Conservation (phyloP, 2,797 vertebrate species). For the Columba guinea region DNA sequence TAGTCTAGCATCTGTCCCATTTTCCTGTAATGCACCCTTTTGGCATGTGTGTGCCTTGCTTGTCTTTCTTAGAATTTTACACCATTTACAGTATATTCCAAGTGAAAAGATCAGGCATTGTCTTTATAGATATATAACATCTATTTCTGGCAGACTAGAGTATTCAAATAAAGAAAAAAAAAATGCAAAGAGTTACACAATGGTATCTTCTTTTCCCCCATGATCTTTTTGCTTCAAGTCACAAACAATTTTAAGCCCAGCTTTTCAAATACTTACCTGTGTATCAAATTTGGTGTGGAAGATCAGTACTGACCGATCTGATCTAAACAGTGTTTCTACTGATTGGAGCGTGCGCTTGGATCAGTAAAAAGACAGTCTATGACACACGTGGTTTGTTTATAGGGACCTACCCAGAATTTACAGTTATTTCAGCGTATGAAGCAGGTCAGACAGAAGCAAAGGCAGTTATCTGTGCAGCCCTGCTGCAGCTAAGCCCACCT, state of each 20-base stretch:
- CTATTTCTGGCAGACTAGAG: neutral
- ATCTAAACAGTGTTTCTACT: neutral
- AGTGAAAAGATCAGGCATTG: neutral
- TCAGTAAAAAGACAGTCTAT: neutral
- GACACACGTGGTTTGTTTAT: neutral
- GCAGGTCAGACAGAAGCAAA: neutral
- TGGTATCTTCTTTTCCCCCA: neutral
- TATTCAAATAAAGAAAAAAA: neutral
- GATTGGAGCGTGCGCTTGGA: neutral
- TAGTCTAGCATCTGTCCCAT: neutral
- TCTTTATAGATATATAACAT: neutral
- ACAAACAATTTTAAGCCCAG: neutral
- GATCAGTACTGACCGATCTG: rapidly evolving
- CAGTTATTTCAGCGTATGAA: neutral
- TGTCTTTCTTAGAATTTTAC: neutral
- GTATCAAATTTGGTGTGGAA: neutral
- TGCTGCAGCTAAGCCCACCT: neutral
- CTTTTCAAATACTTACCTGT: neutral
- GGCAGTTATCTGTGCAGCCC: neutral
- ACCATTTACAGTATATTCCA: neutral
- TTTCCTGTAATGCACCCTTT: neutral
- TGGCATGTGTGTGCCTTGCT: neutral
- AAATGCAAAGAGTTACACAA: neutral
- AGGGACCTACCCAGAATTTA: neutral
- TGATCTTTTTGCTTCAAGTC: neutral